Conservation (phyloP, 2,797 vertebrate genomes). For the Poecilia velifera region DNA sequence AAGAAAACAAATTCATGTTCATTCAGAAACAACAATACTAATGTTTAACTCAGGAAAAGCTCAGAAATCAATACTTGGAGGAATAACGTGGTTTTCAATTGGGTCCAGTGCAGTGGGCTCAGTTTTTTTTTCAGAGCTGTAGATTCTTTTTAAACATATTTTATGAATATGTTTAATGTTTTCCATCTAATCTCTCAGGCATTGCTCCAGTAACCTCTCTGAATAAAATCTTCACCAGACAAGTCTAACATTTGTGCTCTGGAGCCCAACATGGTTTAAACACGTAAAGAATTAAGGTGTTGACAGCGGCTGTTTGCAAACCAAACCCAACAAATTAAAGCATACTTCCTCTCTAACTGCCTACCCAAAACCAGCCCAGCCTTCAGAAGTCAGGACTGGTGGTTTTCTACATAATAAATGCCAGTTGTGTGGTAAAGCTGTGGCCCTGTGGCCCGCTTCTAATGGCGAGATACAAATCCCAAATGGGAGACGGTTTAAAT, state of each 20-base stretch:
- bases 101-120: no score
- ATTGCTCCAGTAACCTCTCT: neutral
- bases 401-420: neutral
- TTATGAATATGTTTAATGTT: neutral
- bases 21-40: no score
- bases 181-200: neutral
- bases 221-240: neutral
- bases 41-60: no score
- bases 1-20: no score
- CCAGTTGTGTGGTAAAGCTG: neutral
- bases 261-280: neutral
- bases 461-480: neutral
- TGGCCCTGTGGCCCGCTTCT: neutral
- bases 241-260: neutral
- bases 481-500: neutral
- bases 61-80: no score
- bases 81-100: no score
- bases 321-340: constrained; percentile 3
- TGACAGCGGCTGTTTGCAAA: neutral
- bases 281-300: neutral
- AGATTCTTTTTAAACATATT: neutral
- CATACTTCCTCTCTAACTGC: neutral
- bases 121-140: neutral
- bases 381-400: neutral
- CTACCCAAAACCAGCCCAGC: neutral